These are phyloP conservation scores for Lumbricus terrestris DNA, from an alignment of 2,888 invertebrate genomes.

Conservation along the genomic window DNA sequence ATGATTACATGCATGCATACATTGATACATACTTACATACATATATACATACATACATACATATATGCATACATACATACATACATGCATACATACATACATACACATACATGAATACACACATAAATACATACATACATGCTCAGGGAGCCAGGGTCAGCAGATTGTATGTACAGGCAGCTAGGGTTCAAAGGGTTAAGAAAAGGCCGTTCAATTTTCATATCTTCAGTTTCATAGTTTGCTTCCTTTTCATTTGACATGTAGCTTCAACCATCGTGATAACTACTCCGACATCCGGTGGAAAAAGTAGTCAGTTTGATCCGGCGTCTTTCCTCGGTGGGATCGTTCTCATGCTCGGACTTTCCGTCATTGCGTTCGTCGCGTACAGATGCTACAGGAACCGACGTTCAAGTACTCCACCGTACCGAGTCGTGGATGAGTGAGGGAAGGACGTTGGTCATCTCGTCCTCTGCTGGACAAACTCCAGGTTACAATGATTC, in stretches of 20 bases:
- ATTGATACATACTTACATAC: no score
- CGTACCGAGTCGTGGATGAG: not conserved
- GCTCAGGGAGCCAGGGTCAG: no score
- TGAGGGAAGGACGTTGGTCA: not conserved
- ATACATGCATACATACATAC: no score
- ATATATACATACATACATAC: no score
- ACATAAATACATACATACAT: no score
- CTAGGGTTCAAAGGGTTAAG: not conserved
- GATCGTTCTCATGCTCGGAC: not conserved
- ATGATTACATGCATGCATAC: no score
- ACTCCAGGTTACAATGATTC: not conserved
- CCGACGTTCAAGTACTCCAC: not conserved
- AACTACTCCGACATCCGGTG: not conserved
- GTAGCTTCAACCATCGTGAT: not conserved
- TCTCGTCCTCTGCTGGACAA: no score
- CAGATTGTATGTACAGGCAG: no score
- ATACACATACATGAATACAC: no score
- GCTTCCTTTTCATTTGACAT: not conserved
- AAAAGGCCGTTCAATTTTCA: rapidly evolving
- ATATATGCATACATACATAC: no score
- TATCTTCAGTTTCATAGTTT: no score
- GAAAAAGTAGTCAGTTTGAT: not conserved
- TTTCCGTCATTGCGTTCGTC: not conserved
- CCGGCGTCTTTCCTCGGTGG: constrained; percentile 6
- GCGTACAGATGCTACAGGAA: not conserved